Evolutionary conservation across 2,113 vertebrate species (phyloP).

Genomic region (Hypomesus transpacificus): DNA sequence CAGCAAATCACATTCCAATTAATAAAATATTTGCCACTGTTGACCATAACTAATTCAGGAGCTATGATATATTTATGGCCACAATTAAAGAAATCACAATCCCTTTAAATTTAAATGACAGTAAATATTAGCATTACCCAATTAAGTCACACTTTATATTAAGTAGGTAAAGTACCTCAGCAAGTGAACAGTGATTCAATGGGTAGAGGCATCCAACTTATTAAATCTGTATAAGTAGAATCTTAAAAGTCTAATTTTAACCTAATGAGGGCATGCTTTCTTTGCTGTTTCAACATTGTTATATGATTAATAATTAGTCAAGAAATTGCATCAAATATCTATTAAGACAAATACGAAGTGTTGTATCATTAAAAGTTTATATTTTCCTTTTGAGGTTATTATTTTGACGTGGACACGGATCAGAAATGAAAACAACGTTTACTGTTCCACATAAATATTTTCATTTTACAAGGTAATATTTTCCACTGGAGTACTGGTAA

Average conservation of each 20-base stretch:
- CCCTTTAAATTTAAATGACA: constrained; percentile 73
- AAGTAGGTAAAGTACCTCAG: constrained; percentile 44
- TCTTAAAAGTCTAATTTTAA: too few species aligned
- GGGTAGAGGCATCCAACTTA: constrained; percentile 16
- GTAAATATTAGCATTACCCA: constrained; percentile 78
- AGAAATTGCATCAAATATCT: background rate
- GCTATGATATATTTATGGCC: constrained; percentile 71
- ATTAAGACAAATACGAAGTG: background rate
- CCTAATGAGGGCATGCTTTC: too few species aligned
- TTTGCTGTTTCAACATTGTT: constrained; percentile 2
- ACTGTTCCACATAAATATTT: background rate
- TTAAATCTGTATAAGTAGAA: constrained; percentile 4
- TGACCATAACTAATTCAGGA: constrained; percentile 80
- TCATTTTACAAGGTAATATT: background rate
- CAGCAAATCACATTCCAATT: constrained; percentile 72
- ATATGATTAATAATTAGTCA: constrained; percentile 1
- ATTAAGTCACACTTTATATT: constrained; percentile 65
- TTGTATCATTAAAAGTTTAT: constrained; percentile 1
- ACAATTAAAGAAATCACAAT: constrained; percentile 79
- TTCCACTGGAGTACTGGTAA: background rate
- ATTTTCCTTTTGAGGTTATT: background rate
- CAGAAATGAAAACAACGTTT: constrained; percentile 3
- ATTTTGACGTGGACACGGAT: background rate
- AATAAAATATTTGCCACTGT: constrained; percentile 73
- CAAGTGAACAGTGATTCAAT: constrained; percentile 34